phyloP scores from a whole-genome alignment of 1,140 invertebrate species.

The Philaenus spumarius region DNA sequence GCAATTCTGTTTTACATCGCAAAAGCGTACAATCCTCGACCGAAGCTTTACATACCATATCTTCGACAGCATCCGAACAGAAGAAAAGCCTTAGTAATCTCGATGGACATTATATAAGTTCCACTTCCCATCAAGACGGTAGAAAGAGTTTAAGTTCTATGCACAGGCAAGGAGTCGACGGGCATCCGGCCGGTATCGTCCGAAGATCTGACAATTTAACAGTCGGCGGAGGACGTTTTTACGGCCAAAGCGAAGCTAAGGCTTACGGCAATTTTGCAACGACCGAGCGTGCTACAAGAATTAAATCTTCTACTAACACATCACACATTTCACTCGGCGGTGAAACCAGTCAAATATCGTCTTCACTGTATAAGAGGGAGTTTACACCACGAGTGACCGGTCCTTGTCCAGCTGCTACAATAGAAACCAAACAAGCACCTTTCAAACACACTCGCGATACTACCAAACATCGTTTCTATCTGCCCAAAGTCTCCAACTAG shows the following conservation, averaged over 20 bases:
- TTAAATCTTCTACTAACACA: slow-evolving; percentile 53
- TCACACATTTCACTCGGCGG: slow-evolving; percentile 67
- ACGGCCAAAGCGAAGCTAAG: slow-evolving; percentile 56
- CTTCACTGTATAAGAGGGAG: slow-evolving; percentile 61
- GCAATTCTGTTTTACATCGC: slow-evolving; percentile 67
- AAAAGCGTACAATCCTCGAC: slow-evolving; percentile 52
- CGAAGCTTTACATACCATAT: slow-evolving; percentile 57
- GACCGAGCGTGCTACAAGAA: slow-evolving; percentile 43
- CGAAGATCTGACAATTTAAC: slow-evolving; percentile 50
- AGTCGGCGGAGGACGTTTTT: slow-evolving; percentile 57
- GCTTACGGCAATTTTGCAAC: slow-evolving; percentile 59
- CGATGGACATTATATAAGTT: slow-evolving; percentile 55
- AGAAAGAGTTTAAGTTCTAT: slow-evolving; percentile 67
- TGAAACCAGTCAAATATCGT: slow-evolving; percentile 18
- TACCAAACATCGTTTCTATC: slow-evolving; percentile 74
- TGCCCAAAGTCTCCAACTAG: slow-evolving; percentile 40
- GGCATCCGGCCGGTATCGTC: slow-evolving; percentile 15
- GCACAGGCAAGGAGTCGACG: slow-evolving; percentile 45
- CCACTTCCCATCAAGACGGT: slow-evolving; percentile 54
- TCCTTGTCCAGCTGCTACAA: slow-evolving; percentile 68
- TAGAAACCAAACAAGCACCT: slow-evolving; percentile 50
- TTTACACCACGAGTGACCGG: slow-evolving; percentile 57
- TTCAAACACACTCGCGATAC: slow-evolving; percentile 77
- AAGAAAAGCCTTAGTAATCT: slow-evolving; percentile 71
- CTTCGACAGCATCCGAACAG: slow-evolving; percentile 69